phyloP scores from a whole-genome alignment of 2,797 vertebrate species.

The Melanotaenia trifasciata region DNA sequence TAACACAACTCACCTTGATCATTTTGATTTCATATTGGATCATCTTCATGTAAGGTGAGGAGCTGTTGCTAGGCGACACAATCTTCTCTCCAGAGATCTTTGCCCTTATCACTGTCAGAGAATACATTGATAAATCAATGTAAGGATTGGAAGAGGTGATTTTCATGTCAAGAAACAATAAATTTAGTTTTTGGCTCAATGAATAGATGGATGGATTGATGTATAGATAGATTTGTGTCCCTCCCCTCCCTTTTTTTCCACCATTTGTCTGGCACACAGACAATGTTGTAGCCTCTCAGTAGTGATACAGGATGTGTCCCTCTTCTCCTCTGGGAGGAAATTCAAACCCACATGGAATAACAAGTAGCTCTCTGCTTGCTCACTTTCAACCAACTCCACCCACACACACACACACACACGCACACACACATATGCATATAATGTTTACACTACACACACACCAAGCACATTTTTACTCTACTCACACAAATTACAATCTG shows the following conservation, averaged over 20 bases:
- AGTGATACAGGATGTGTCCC: conserved; percentile 75
- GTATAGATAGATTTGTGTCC: conserved; percentile 11
- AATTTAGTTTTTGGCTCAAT: neutral
- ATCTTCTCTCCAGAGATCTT: conserved; percentile 91
- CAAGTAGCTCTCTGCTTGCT: conserved; percentile 71
- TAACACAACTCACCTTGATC: conserved; percentile 89
- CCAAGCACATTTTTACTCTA: conserved; percentile 20
- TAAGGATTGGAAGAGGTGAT: conserved; percentile 6
- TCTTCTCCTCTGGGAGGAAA: conserved; percentile 69
- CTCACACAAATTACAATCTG: neutral
- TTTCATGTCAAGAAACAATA: conserved; percentile 16
- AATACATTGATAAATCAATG: conserved; percentile 23
- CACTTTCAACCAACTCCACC: conserved; percentile 34
- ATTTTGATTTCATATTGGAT: conserved; percentile 96
- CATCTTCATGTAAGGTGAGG: conserved; percentile 88
- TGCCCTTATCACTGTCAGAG: conserved; percentile 88
- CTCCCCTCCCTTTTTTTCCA: conserved; percentile 10
- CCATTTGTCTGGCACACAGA: conserved; percentile 37
- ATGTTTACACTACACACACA: conserved; percentile 7
- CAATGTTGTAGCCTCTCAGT: conserved; percentile 52
- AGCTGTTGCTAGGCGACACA: conserved; percentile 87
- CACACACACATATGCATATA: conserved; percentile 30
- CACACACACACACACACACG: conserved; percentile 18
- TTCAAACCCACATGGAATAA: conserved; percentile 77
- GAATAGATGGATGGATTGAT: neutral